phyloP scores from a whole-genome alignment of 2,888 invertebrate species.

The Macaria notata region DNA sequence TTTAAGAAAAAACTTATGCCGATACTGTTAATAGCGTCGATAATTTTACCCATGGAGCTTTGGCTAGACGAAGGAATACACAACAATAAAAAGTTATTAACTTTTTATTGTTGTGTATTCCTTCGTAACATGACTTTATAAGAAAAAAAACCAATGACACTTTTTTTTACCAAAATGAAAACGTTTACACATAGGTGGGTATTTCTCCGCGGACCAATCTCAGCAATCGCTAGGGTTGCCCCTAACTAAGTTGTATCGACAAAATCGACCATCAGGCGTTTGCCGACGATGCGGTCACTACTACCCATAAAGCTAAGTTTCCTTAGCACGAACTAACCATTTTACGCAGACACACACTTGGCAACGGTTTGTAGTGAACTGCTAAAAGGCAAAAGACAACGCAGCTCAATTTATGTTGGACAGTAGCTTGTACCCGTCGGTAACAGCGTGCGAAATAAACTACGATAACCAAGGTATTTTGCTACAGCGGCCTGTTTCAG shows the following conservation, averaged over 20 bases:
- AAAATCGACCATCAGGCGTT: conserved; percentile 55
- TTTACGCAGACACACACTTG: conserved; percentile 44
- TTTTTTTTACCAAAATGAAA: too few relatives aligned
- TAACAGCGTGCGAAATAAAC: conserved; percentile 71
- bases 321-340: conserved; percentile 60
- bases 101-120: too few relatives aligned
- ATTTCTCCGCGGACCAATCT: too few relatives aligned
- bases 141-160: too few relatives aligned
- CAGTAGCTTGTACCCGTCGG: conserved; percentile 54
- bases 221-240: background rate
- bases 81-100: too few relatives aligned
- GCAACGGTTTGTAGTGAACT: conserved; percentile 27
- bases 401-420: conserved; percentile 42
- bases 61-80: too few relatives aligned
- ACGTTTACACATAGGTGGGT: too few relatives aligned
- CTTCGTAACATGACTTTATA: too few relatives aligned
- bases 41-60: too few relatives aligned
- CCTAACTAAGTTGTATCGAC: conserved; percentile 38
- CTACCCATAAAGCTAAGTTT: conserved; percentile 67
- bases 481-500: background rate
- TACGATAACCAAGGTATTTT: conserved; percentile 65
- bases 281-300: conserved; percentile 58
- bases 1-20: too few relatives aligned
- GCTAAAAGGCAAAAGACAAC: conserved; percentile 33
- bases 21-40: too few relatives aligned